phyloP scores from a whole-genome alignment of 1,140 invertebrate genomes.

The Drosophila watanabei region DNA sequence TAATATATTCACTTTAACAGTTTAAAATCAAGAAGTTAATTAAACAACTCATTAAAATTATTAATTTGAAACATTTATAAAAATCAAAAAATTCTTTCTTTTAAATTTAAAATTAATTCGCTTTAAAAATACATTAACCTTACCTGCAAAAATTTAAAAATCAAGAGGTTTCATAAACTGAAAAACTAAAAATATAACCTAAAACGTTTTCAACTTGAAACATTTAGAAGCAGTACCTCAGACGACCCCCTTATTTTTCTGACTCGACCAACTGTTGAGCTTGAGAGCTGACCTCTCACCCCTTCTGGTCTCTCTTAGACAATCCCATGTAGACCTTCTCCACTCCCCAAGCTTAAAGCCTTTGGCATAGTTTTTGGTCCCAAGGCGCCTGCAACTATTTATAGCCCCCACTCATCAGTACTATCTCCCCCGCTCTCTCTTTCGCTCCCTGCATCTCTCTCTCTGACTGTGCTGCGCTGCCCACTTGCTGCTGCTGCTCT shows the following conservation, averaged over 20 bases:
- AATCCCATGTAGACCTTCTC: conserved; percentile 14
- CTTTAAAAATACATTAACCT: too few relatives aligned
- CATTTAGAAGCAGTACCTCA: neutral
- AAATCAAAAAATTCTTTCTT: too few relatives aligned
- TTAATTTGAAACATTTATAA: too few relatives aligned
- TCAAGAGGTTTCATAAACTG: neutral
- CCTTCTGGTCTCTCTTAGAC: neutral
- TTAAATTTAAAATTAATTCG: too few relatives aligned
- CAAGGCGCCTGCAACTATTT: conserved; percentile 74
- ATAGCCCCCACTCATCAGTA: conserved; percentile 52
- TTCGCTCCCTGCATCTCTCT: neutral
- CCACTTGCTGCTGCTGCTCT: conserved; percentile 57
- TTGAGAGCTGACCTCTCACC: conserved; percentile 24
- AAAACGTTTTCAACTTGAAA: neutral
- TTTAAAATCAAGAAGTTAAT: too few relatives aligned
- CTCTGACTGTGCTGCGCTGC: conserved; percentile 19
- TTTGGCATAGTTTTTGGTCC: conserved; percentile 69
- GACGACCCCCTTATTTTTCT: neutral
- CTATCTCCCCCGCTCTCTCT: neutral
- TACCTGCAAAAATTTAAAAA: neutral
- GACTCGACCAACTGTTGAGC: conserved; percentile 44
- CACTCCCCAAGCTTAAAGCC: conserved; percentile 43
- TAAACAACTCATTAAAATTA: too few relatives aligned
- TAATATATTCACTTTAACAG: too few relatives aligned
- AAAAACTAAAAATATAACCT: neutral